phyloP scores from a whole-genome alignment of 2,113 vertebrate species.

The Albula glossodonta region DNA sequence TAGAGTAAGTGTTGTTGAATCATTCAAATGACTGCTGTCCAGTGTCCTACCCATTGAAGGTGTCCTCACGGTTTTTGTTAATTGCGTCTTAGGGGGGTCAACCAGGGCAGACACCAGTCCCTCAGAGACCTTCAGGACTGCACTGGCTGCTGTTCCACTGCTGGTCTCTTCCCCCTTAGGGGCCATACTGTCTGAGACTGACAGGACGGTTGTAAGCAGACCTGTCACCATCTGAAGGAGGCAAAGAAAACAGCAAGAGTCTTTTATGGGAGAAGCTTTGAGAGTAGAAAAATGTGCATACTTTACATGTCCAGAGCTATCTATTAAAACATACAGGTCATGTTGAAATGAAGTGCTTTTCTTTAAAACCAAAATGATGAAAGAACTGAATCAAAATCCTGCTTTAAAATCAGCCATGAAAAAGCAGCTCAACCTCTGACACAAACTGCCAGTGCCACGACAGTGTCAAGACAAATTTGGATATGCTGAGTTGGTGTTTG shows the following conservation, averaged over 20 bases:
- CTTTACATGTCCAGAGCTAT: neutral
- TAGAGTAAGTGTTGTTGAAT: too few species aligned
- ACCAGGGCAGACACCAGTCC: slow-evolving; percentile 40
- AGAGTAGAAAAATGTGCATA: neutral
- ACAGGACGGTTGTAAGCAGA: slow-evolving; percentile 24
- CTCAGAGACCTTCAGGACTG: slow-evolving; percentile 53
- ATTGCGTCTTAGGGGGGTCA: neutral
- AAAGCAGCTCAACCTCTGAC: too few species aligned
- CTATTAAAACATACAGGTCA: neutral
- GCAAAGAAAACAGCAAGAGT: neutral
- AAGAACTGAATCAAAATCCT: too few species aligned
- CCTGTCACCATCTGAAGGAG: slow-evolving; percentile 48
- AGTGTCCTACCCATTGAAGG: slow-evolving; percentile 48
- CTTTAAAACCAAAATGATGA: too few species aligned
- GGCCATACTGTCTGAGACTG: neutral
- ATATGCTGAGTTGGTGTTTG: too few species aligned
- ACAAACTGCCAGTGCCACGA: too few species aligned
- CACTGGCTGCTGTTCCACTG: slow-evolving; percentile 22
- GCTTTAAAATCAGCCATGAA: too few species aligned
- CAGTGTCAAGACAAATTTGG: too few species aligned
- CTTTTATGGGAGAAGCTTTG: neutral
- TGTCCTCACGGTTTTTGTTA: slow-evolving; percentile 29
- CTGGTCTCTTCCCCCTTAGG: slow-evolving; percentile 22
- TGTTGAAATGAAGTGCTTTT: too few species aligned
- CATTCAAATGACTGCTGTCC: too few species aligned